Percentiles rank a stretch among this genome's conserved stretches.
Evolutionary conservation across 2,113 vertebrate genomes (phyloP).

Genomic region (Saguinus midas): DNA sequence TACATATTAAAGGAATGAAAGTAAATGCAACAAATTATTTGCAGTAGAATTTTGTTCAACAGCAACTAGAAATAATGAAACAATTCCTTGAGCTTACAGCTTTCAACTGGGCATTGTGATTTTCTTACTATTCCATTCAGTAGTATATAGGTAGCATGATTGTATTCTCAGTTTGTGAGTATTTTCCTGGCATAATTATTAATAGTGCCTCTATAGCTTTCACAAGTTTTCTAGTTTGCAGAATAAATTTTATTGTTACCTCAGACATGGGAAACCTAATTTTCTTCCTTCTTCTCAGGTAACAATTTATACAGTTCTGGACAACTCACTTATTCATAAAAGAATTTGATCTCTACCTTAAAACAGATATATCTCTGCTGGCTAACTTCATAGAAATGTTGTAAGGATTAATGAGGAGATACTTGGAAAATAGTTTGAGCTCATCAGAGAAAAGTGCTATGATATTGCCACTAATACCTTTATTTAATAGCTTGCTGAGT

Average conservation of each 20-base stretch:
- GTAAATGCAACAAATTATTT: background rate
- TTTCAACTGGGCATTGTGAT: background rate
- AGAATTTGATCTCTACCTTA: background rate
- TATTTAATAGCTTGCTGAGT: conserved; percentile 48
- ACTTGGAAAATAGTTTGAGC: conserved; percentile 20
- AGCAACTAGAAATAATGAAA: background rate
- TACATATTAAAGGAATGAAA: background rate
- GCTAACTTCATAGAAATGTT: background rate
- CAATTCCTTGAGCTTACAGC: background rate
- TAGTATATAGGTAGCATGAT: background rate
- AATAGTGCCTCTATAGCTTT: background rate
- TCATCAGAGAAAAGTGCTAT: conserved; percentile 18
- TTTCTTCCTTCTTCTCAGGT: background rate
- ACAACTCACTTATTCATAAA: background rate
- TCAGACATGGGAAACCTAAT: background rate
- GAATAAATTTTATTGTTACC: background rate
- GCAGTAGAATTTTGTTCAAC: background rate
- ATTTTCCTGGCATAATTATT: background rate
- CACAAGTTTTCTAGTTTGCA: background rate
- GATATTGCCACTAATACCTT: conserved; percentile 29
- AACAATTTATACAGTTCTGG: background rate
- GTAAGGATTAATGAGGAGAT: conserved; percentile 42
- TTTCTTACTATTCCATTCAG: background rate
- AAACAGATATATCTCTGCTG: background rate
- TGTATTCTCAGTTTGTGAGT: background rate